These are phyloP conservation scores for Deladenus siricidicola DNA, from an alignment of 2,888 invertebrate genomes.

Conservation along the genomic window DNA sequence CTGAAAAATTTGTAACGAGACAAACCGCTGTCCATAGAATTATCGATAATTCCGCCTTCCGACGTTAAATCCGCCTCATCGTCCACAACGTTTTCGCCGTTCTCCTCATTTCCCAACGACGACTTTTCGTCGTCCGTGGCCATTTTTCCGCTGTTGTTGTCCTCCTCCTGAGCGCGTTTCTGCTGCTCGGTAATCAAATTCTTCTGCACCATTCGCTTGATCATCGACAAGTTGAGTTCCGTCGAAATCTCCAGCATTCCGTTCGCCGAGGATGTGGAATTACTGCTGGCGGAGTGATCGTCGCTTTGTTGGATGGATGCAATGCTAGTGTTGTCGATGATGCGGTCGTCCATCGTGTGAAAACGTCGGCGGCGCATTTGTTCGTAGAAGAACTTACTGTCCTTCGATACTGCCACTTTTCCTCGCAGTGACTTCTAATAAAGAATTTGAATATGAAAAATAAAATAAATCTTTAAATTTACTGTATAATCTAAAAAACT, in stretches of 20 bases:
- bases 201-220: conserved; percentile 33
- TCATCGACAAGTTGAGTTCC: conserved; percentile 47
- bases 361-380: conserved; percentile 33
- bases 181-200: conserved; percentile 13
- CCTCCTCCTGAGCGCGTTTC: background rate
- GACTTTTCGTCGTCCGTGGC: conserved; percentile 10
- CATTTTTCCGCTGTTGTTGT: conserved; percentile 5
- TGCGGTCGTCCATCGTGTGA: conserved; percentile 44
- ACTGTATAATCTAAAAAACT: too few relatives aligned
- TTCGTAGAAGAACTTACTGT: conserved; percentile 80
- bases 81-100: conserved; percentile 1
- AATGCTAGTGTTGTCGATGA: conserved; percentile 34
- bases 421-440: conserved; percentile 73
- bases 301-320: too few relatives aligned
- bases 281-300: background rate
- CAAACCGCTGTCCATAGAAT: too few relatives aligned
- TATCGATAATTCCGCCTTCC: too few relatives aligned
- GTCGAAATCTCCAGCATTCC: background rate
- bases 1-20: too few relatives aligned
- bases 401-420: conserved; percentile 71
- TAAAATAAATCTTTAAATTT: background rate
- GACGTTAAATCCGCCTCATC: conserved; percentile 13
- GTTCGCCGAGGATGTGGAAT: background rate
- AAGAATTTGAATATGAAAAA: conserved; percentile 1
- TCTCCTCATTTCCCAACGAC: too few relatives aligned